Percentiles rank a stretch among this genome's conserved stretches.
Evolutionary conservation across 2,113 vertebrate species (phyloP).

Genomic region (Bambusicola thoracicus): DNA sequence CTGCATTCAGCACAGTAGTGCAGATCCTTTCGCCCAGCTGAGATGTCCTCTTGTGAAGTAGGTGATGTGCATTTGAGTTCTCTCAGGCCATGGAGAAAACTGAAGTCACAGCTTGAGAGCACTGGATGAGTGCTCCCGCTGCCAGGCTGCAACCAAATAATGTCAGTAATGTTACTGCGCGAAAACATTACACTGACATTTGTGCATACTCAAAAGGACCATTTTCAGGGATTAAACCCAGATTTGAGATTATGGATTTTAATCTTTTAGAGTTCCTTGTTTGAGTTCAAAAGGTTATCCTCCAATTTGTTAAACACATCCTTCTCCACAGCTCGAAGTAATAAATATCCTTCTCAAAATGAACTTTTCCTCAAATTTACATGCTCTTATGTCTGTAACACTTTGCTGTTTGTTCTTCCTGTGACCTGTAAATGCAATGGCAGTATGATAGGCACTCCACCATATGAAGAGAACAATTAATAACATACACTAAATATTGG

Average conservation of each 20-base stretch:
- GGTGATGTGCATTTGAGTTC: background rate
- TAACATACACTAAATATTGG: background rate
- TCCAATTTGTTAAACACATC: background rate
- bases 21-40: background rate
- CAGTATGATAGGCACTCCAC: slow-evolving; percentile 17
- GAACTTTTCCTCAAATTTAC: background rate
- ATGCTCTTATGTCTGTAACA: background rate
- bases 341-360: background rate
- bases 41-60: background rate
- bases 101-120: background rate
- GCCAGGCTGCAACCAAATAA: background rate
- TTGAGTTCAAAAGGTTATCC: background rate
- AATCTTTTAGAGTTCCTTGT: background rate
- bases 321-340: background rate
- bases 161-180: background rate
- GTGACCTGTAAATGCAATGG: slow-evolving; percentile 52
- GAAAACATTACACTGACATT: background rate
- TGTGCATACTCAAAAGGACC: background rate
- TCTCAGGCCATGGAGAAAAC: background rate
- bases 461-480: background rate
- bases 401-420: slow-evolving; percentile 36
- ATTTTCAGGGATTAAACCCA: background rate
- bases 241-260: background rate
- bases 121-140: background rate
- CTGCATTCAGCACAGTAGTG: background rate